A percentile compares a stretch with the other conserved stretches of the same genome.
Conservation (phyloP, 2,888 invertebrate genomes). For the Acrobasis consociella region DNA sequence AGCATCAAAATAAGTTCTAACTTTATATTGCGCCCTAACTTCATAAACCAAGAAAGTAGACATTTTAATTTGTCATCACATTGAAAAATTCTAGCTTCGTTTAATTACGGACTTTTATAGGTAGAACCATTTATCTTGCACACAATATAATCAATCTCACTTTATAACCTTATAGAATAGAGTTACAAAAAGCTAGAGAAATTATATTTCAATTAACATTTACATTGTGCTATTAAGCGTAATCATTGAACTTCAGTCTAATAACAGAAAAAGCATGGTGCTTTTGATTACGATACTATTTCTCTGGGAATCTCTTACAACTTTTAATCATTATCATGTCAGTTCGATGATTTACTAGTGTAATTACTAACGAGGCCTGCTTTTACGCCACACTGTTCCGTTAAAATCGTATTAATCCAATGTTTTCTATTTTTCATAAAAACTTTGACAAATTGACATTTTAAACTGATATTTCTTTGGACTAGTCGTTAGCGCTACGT, state of each 20-base stretch:
- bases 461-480: conserved; percentile 3
- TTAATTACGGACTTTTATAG: neutral
- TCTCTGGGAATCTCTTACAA: conserved; percentile 3
- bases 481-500: neutral
- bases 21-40: too few relatives aligned
- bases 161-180: neutral
- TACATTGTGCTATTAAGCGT: conserved; percentile 11
- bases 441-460: neutral
- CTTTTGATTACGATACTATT: conserved; percentile 6
- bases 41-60: too few relatives aligned
- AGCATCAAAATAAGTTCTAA: too few relatives aligned
- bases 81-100: neutral
- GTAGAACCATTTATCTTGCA: neutral
- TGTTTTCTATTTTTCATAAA: neutral
- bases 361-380: conserved; percentile 1
- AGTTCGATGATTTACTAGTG: conserved; percentile 10
- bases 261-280: conserved; percentile 2
- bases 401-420: neutral
- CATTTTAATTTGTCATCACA: neutral
- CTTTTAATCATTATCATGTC: conserved; percentile 19
- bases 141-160: conserved; percentile 8
- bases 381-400: conserved; percentile 1
- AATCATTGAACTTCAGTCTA: conserved; percentile 16
- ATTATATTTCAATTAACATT: conserved; percentile 23
- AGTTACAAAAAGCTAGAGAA: conserved; percentile 6